phyloP scores from a whole-genome alignment of 2,888 invertebrate species.

The Thymelicus acteon region DNA sequence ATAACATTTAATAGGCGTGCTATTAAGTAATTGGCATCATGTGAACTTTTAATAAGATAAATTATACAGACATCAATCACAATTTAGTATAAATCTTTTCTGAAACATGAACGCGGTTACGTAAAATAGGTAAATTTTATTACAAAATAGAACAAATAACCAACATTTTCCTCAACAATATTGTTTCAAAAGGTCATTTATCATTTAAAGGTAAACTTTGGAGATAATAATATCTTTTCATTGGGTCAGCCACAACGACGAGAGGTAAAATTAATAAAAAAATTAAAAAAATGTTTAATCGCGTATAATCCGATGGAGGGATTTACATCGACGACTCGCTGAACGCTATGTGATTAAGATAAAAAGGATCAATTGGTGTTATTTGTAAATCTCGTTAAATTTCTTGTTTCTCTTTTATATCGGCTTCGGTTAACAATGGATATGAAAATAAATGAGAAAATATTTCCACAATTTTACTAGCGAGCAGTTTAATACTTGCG shows the following conservation, averaged over 20 bases:
- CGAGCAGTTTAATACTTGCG: not conserved
- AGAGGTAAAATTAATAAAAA: slow-evolving; percentile 18
- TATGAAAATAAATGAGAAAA: slow-evolving; percentile 38
- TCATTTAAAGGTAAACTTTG: slow-evolving; percentile 23
- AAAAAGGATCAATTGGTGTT: slow-evolving; percentile 39
- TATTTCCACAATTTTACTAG: slow-evolving; percentile 35
- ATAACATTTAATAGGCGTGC: slow-evolving; percentile 12
- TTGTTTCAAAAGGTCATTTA: slow-evolving; percentile 20
- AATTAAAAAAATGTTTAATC: slow-evolving; percentile 14
- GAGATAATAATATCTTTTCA: slow-evolving; percentile 10
- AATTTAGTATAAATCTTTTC: slow-evolving; percentile 15
- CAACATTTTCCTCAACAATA: slow-evolving; percentile 21
- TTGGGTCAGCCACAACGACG: slow-evolving; percentile 6
- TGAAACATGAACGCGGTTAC: not conserved
- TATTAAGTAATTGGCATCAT: slow-evolving; percentile 12
- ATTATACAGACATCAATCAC: slow-evolving; percentile 19
- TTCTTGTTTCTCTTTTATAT: slow-evolving; percentile 37
- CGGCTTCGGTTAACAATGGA: slow-evolving; percentile 39
- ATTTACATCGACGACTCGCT: slow-evolving; percentile 26
- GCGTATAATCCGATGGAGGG: slow-evolving; percentile 25
- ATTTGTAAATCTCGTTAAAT: slow-evolving; percentile 38
- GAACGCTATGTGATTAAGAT: slow-evolving; percentile 37
- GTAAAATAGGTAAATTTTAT: slow-evolving; percentile 3
- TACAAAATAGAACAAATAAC: slow-evolving; percentile 13
- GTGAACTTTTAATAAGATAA: slow-evolving; percentile 17